Evolutionary conservation across 2,888 invertebrate species (phyloP).

Genomic region (Agriopis marginaria): DNA sequence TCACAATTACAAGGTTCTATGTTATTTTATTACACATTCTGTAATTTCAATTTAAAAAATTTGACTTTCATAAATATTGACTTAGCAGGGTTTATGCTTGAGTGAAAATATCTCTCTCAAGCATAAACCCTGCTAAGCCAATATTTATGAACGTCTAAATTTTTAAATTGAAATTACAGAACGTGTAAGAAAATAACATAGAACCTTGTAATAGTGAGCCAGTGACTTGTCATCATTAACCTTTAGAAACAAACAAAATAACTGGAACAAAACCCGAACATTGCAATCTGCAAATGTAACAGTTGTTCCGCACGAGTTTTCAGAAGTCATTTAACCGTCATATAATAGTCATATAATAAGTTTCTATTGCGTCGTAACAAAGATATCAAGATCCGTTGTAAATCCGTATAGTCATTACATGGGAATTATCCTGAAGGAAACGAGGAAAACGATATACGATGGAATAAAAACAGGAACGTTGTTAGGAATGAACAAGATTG

Average conservation of each 20-base stretch:
- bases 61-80: too few species aligned
- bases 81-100: too few species aligned
- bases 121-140: too few species aligned
- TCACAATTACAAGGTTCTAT: too few species aligned
- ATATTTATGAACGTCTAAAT: too few species aligned
- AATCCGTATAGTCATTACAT: conserved; percentile 58
- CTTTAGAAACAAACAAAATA: not conserved
- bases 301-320: conserved; percentile 20
- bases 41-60: too few species aligned
- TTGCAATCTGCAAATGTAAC: conserved; percentile 13
- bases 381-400: conserved; percentile 50
- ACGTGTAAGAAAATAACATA: too few species aligned
- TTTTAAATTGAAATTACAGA: too few species aligned
- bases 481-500: conserved; percentile 23
- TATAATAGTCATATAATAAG: conserved; percentile 31
- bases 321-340: conserved; percentile 29
- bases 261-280: conserved; percentile 13
- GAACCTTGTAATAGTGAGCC: too few species aligned
- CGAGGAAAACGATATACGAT: conserved; percentile 27
- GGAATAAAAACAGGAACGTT: conserved; percentile 13
- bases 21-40: too few species aligned
- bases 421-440: conserved; percentile 23
- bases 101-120: too few species aligned
- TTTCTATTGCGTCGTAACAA: conserved; percentile 42
- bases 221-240: too few species aligned